phyloP scores from a whole-genome alignment of 2,888 invertebrate species.

The Pyralis farinalis region DNA sequence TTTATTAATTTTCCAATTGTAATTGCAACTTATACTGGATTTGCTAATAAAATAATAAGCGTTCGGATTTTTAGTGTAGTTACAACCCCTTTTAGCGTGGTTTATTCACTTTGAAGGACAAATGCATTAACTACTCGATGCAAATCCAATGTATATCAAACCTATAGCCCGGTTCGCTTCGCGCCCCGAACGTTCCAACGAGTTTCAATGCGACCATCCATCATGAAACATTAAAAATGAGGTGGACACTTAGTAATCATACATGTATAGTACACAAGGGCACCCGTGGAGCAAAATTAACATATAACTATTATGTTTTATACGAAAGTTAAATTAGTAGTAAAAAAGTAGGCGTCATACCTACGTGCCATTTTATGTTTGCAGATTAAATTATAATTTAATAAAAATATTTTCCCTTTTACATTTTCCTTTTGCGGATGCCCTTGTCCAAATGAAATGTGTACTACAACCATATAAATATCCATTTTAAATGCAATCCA shows the following conservation, averaged over 20 bases:
- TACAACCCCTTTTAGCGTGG: slow-evolving; percentile 7
- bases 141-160: slow-evolving; percentile 75
- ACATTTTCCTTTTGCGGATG: no score
- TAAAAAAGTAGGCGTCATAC: no score
- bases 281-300: not conserved
- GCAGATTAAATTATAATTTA: no score
- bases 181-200: slow-evolving; percentile 55
- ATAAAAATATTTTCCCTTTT: no score
- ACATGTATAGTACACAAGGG: not conserved
- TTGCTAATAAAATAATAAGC: not conserved
- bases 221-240: slow-evolving; percentile 76
- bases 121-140: slow-evolving; percentile 60
- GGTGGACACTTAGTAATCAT: slow-evolving; percentile 15
- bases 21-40: not conserved
- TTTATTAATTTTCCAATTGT: not conserved
- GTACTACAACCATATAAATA: no score
- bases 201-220: slow-evolving; percentile 61
- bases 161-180: slow-evolving; percentile 77
- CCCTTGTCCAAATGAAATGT: no score
- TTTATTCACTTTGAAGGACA: slow-evolving; percentile 12
- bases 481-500: no score
- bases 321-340: no score
- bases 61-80: not conserved
- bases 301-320: no score
- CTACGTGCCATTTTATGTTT: no score